A percentile compares a stretch with the other conserved stretches of the same genome.
Conservation (phyloP, 30 jellyfish, hydroid and myxozoan species). For the Catostylus mosaicus region DNA sequence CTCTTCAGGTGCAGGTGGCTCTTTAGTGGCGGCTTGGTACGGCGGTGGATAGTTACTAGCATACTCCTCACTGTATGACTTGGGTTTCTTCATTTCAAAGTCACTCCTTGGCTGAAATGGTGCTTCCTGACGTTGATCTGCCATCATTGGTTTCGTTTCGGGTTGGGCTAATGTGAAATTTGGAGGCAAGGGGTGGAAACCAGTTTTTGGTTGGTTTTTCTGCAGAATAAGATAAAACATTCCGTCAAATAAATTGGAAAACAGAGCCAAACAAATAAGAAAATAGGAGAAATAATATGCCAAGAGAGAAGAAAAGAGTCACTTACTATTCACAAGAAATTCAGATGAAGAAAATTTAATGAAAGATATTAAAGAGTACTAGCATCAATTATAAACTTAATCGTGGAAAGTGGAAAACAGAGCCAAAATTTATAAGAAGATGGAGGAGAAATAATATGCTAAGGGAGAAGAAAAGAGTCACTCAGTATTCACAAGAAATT, state of each 20-base stretch:
- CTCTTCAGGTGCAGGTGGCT: slow-evolving; percentile 29
- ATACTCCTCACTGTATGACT: slow-evolving; percentile 43
- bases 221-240: background rate
- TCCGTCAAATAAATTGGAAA: background rate
- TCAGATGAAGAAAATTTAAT: too few species aligned
- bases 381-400: too few species aligned
- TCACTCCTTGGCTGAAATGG: slow-evolving; percentile 26
- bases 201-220: slow-evolving; percentile 38
- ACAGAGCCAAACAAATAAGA: too few species aligned
- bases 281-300: too few species aligned
- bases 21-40: slow-evolving; percentile 25
- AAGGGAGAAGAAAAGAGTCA: too few species aligned
- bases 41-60: slow-evolving; percentile 62
- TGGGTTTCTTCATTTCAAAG: slow-evolving; percentile 30
- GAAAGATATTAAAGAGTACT: too few species aligned
- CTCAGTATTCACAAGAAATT: too few species aligned
- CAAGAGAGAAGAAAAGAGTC: too few species aligned
- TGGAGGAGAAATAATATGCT: too few species aligned
- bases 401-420: too few species aligned
- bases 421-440: too few species aligned
- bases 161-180: slow-evolving; percentile 19
- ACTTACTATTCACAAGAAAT: too few species aligned
- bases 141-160: slow-evolving; percentile 23
- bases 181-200: slow-evolving; percentile 63
- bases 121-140: slow-evolving; percentile 10